Conservation (phyloP, 2,113 vertebrate species). For the Dendrocopos noguchii region DNA sequence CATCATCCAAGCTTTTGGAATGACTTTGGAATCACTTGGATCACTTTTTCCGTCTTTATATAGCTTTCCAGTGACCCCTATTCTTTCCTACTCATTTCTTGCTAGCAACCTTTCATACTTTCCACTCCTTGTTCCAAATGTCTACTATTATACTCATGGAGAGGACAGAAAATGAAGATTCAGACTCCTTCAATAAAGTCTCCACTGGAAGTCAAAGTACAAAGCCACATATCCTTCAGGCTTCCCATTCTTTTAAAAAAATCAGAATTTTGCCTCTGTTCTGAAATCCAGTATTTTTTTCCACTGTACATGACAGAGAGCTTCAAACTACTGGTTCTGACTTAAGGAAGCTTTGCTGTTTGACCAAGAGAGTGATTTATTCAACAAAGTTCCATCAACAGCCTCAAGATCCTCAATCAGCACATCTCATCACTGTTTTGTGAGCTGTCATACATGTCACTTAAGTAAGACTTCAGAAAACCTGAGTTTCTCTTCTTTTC, state of each 20-base stretch:
- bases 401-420: not conserved
- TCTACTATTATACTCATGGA: not conserved
- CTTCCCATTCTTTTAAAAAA: not conserved
- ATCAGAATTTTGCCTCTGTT: not conserved
- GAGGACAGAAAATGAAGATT: not conserved
- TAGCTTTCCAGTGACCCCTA: slow-evolving; percentile 54
- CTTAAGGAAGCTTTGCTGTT: not conserved
- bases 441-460: not conserved
- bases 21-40: not conserved
- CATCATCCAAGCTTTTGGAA: slow-evolving; percentile 26
- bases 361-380: not conserved
- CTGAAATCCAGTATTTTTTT: not conserved
- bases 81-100: slow-evolving; percentile 24
- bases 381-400: not conserved
- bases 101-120: slow-evolving; percentile 45
- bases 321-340: not conserved
- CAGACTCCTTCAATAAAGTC: not conserved
- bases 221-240: not conserved
- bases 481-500: not conserved
- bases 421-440: not conserved
- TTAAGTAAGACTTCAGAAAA: not conserved
- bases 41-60: slow-evolving; percentile 66
- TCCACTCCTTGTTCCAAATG: slow-evolving; percentile 55
- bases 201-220: not conserved
- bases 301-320: not conserved